Evolutionary conservation across 2,888 invertebrate species (phyloP), one percentile per base, ranked within the genome.

Genomic region (Chrysina gloriosa): DNA sequence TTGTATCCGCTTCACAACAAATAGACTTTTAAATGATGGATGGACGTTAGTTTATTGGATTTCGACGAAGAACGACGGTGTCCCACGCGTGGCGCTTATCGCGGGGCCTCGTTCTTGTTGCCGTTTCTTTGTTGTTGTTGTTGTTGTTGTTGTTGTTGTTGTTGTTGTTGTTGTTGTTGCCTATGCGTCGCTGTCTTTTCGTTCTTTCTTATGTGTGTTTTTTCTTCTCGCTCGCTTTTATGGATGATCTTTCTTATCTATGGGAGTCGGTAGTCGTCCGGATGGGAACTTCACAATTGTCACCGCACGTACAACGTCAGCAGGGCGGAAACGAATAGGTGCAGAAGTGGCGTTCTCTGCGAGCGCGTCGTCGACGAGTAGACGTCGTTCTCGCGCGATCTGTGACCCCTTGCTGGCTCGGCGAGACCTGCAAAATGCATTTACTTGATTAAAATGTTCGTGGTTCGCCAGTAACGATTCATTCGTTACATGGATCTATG

Each of bases 361-460:
- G 65, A 65, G n/a, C 11, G 58, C 39, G 64, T 61, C 11, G 71
- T 56, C 9, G 77, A 73, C 16, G 79, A 78, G 69, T 75, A 76
- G 27, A 74, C 77, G 64, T 76, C 76, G 69, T 77, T 78, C 39
- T 77, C 78, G 39, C 78, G 76, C 2, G 82, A 78, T 31, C 81
- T 78, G 69, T 81, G 81, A 16, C 82, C 83, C 69, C 83, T 76
- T 11, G 83, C 83, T 27, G 83, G 83, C 70, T 83, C 83, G 14
- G 83, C 83, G 54, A 83, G 73, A 70, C 83, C 83, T 83, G 73
- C 9, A 74, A 76, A 72, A 72, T 47, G 45, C 69, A 69, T 69
- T n/a, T 69, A 69, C 54, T 45, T 69, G 66, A 68, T 68, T 68
- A 68, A 50, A 63, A 27, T 52, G 19, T 27, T 58, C 58, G 23